These are phyloP conservation scores for Ephydatia muelleri DNA, from an alignment of 37 sponge, comb jelly and placozoan genomes.

Conservation along the genomic window DNA sequence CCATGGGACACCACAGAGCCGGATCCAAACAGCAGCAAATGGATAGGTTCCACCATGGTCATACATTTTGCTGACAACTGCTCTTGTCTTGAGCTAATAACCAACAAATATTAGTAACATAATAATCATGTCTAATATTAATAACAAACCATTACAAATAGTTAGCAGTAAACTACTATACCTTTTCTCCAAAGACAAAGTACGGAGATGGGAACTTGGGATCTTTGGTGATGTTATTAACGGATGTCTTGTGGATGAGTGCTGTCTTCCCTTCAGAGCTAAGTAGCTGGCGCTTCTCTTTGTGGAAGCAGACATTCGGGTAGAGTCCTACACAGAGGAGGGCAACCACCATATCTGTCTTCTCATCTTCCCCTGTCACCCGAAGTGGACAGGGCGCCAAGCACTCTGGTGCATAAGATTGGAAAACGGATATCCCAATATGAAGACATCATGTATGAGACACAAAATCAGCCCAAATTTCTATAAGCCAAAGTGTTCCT, in stretches of 20 bases:
- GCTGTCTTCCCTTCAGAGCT: conserved; percentile 62
- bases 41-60: conserved; percentile 83
- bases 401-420: conserved; percentile 50
- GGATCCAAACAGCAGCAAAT: conserved; percentile 81
- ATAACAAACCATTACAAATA: no score
- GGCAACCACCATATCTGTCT: conserved; percentile 62
- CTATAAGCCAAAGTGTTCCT: no score
- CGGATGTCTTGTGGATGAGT: conserved; percentile 86
- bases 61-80: conserved; percentile 70
- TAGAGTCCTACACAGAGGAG: conserved; percentile 81
- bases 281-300: conserved; percentile 68
- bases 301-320: conserved; percentile 80
- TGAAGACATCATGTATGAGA: no score
- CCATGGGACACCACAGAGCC: conserved; percentile 44
- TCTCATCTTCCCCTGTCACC: conserved; percentile 50
- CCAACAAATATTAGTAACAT: background rate
- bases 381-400: conserved; percentile 26
- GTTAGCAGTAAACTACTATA: conserved; percentile 12
- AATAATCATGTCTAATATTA: no score
- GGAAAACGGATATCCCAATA: no score
- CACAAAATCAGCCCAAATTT: no score
- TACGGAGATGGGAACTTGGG: conserved; percentile 77
- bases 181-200: conserved; percentile 85
- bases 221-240: conserved; percentile 74
- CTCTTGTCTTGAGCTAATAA: conserved; percentile 56